Percentiles rank a stretch among this genome's conserved stretches.
Evolutionary conservation across 2,888 invertebrate species (phyloP).

Genomic region (Ormyrus labotus): DNA sequence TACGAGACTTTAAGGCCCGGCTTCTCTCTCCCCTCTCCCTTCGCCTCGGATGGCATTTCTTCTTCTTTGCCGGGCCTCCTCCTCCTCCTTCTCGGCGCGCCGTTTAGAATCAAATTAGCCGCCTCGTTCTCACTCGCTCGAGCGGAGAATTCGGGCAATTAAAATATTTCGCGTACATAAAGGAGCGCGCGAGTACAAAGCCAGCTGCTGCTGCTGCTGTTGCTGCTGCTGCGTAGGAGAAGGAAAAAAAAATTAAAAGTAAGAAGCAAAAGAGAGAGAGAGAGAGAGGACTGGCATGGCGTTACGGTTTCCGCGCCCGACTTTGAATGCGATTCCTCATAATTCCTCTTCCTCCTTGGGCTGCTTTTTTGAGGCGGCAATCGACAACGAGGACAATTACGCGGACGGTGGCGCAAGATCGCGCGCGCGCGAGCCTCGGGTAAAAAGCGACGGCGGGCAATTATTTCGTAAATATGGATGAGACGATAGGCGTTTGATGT

Average conservation of each 20-base stretch:
- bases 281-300: neutral
- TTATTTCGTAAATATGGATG: constrained; percentile 57
- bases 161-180: constrained; percentile 61
- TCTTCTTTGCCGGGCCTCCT: neutral
- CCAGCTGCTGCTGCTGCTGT: neutral
- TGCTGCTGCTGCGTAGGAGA: constrained; percentile 5
- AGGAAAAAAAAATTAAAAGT: neutral
- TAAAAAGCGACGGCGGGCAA: constrained; percentile 32
- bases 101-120: constrained; percentile 62
- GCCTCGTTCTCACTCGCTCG: constrained; percentile 61
- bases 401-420: neutral
- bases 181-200: constrained; percentile 8
- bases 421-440: constrained; percentile 5
- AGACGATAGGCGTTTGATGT: constrained; percentile 47
- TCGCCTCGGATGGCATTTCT: neutral
- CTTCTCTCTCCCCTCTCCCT: neutral
- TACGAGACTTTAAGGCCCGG: too few relatives aligned
- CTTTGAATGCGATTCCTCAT: constrained; percentile 29
- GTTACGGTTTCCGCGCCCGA: constrained; percentile 52
- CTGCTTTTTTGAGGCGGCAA: too few relatives aligned
- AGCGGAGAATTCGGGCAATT: constrained; percentile 60
- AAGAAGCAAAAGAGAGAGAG: neutral
- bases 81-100: constrained; percentile 16
- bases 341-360: neutral
- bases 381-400: too few relatives aligned